A percentile compares a stretch with the other conserved stretches of the same genome.
Conservation (phyloP, 2,113 vertebrate genomes). For the Hassar affinis region DNA sequence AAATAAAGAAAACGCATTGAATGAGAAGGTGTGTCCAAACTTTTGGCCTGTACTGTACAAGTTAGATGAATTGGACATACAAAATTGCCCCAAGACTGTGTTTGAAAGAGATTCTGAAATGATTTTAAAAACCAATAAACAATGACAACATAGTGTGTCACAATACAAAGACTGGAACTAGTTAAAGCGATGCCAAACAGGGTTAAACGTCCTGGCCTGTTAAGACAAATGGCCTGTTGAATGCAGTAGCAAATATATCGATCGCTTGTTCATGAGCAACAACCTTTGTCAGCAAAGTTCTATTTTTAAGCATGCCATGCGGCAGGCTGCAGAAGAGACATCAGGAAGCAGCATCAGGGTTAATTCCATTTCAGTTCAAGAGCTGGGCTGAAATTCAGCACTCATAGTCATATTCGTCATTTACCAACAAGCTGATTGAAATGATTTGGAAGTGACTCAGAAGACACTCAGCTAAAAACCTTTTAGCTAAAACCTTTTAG, state of each 20-base stretch:
- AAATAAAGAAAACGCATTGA: too few relatives aligned
- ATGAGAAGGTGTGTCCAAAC: too few relatives aligned
- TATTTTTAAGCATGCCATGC: conserved; percentile 66
- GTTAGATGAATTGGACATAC: too few relatives aligned
- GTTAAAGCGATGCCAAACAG: conserved; percentile 50
- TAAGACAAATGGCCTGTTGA: conserved; percentile 60
- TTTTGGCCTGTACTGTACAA: too few relatives aligned
- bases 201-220: conserved; percentile 61
- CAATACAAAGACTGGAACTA: conserved; percentile 10
- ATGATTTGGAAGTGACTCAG: conserved; percentile 7
- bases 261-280: conserved; percentile 66
- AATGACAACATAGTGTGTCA: conserved; percentile 22
- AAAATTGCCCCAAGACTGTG: too few relatives aligned
- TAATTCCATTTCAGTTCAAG: conserved; percentile 36
- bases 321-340: conserved; percentile 66
- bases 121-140: too few relatives aligned
- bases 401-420: conserved; percentile 23
- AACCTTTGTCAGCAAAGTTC: conserved; percentile 73
- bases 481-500: background rate
- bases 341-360: conserved; percentile 46
- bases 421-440: background rate
- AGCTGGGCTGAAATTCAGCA: conserved; percentile 31
- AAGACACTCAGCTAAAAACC: background rate
- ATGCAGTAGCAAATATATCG: conserved; percentile 60
- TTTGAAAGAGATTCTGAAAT: too few relatives aligned